Evolutionary conservation across 64 coral and sea anemone genomes (phyloP).

Genomic region (Porites lutea): DNA sequence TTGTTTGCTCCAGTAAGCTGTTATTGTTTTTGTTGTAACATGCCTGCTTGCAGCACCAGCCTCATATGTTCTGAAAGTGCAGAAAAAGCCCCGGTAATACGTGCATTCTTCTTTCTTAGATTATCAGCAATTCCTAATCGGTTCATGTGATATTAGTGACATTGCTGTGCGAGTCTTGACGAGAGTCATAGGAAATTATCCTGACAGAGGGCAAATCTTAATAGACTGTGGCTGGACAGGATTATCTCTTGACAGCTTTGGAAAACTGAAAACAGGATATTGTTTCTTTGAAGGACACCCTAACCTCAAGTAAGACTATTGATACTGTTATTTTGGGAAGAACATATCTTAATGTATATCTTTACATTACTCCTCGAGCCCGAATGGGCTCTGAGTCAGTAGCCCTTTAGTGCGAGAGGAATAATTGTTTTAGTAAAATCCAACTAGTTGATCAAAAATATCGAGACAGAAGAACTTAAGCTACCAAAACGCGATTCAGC

Average conservation of each 20-base stretch:
- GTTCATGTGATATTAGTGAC: slow-evolving; percentile 72
- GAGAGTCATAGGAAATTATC: slow-evolving; percentile 84
- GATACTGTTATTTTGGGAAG: neutral
- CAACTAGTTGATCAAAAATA: too few species aligned
- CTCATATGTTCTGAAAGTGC: too few species aligned
- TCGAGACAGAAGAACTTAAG: too few species aligned
- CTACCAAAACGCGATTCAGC: too few species aligned
- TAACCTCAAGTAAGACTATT: slow-evolving; percentile 69
- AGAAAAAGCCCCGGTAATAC: too few species aligned
- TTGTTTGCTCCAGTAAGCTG: too few species aligned
- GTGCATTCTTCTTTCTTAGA: slow-evolving; percentile 43
- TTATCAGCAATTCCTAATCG: slow-evolving; percentile 71
- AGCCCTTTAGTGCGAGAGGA: too few species aligned
- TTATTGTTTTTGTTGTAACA: too few species aligned
- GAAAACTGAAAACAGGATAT: slow-evolving; percentile 47
- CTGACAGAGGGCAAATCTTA: slow-evolving; percentile 64
- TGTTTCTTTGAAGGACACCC: slow-evolving; percentile 85
- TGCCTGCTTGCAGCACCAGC: too few species aligned
- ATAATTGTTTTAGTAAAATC: too few species aligned
- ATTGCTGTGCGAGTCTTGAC: slow-evolving; percentile 80
- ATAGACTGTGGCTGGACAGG: slow-evolving; percentile 91
- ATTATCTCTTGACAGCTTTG: slow-evolving; percentile 74
- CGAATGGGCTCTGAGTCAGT: too few species aligned
- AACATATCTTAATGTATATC: neutral
- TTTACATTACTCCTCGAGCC: too few species aligned